These are phyloP conservation scores for Troides helena DNA, from an alignment of 2,888 invertebrate species.

Conservation along the genomic window DNA sequence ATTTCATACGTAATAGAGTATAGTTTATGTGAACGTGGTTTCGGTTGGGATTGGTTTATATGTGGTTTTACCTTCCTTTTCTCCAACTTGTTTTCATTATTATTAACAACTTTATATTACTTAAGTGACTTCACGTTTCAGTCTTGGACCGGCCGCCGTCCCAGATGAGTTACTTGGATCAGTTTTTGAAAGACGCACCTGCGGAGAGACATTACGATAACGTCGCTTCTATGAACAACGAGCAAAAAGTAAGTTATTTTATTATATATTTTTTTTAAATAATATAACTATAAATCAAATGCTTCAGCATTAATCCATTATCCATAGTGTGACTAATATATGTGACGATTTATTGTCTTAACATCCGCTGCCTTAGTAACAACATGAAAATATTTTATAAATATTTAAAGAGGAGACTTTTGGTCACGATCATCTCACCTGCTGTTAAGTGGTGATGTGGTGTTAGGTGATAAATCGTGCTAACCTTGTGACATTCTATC, in stretches of 20 bases:
- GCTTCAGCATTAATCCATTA: slow-evolving; percentile 5
- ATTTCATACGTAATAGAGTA: slow-evolving; percentile 28
- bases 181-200: slow-evolving; percentile 89
- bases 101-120: background rate
- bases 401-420: no score
- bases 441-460: no score
- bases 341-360: background rate
- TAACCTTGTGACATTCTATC: no score
- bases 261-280: background rate
- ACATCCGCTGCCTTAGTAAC: background rate
- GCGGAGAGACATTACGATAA: slow-evolving; percentile 74
- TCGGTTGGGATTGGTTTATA: slow-evolving; percentile 73
- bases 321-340: slow-evolving; percentile 6
- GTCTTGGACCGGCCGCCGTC: slow-evolving; percentile 94
- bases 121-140: slow-evolving; percentile 58
- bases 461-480: no score
- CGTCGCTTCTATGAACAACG: slow-evolving; percentile 65
- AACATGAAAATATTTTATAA: no score
- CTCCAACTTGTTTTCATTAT: no score
- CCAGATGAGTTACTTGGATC: slow-evolving; percentile 94
- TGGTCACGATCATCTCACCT: no score
- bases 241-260: slow-evolving; percentile 62
- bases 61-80: slow-evolving; percentile 39
- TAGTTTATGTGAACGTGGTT: slow-evolving; percentile 64
- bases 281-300: background rate